Base-by-base conservation (phyloP, 2,888 invertebrate genomes). In the Eucriotettix oculatus region DNA sequence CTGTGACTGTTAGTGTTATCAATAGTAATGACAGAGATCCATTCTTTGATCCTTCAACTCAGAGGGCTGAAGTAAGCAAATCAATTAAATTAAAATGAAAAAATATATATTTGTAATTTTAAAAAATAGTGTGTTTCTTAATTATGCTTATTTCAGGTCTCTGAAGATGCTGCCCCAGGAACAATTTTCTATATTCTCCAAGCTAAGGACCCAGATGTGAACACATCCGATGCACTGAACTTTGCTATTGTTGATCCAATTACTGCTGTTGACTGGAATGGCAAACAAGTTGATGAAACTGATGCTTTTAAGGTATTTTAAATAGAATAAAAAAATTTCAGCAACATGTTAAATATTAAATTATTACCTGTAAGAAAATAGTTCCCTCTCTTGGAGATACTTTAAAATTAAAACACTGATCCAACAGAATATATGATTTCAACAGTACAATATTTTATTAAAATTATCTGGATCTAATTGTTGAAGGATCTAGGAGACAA, bases 1-100 rank as follows among this genome's bases (percentile, higher is more conserved):
- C 85, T 0, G 74, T 95, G 1, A 85, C 84, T 48, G 82, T 95
- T 10, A 84, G 82, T 67, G 83, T 95, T 5, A 79, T 86, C 42
- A 92, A 95, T 71, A 87, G 85, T 58, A 95, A 95, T 71, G 90
- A 94, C 70, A 93, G 92, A 71, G 78, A 83, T 62, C 94, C 95
- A 0, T 84, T 82, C 71, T 91, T 94, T 71, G 81, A 81, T 1
- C 92, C 93, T 0, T 71, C 80, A 44, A 84, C 85, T 10, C 91
- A 92, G 70, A 78, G 87, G 63, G 85, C 87, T 0, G 86, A 89
- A 75, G 87, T 87, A 68, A 72, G 62, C 10, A 52, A 53, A 10
- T 56, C 57, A 54, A 54, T 56, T 16, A 55, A n/a, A 16, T 40
- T n/a, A 17, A 52, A 12, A 14, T 14, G 48, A 48, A 48, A n/a